Percentiles rank a stretch among this genome's conserved stretches.
phyloP scores from a whole-genome alignment of 2,888 invertebrate genomes.

The Pemphredon lugubris region DNA sequence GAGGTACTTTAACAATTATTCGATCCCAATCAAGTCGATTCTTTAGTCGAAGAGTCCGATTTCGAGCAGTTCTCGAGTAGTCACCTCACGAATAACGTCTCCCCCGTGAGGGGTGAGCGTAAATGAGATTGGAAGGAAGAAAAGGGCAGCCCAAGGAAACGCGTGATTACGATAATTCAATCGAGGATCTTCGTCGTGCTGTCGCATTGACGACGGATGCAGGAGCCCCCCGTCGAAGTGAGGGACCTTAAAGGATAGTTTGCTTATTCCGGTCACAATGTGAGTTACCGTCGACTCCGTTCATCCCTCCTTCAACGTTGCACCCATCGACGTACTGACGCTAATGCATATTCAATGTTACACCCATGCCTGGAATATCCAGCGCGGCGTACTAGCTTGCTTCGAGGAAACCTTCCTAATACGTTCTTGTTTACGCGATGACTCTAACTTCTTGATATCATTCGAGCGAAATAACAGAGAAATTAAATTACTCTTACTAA shows the following conservation, averaged over 20 bases:
- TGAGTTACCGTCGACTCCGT: slow-evolving; percentile 66
- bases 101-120: slow-evolving; percentile 32
- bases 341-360: slow-evolving; percentile 79
- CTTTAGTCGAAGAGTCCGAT: slow-evolving; percentile 31
- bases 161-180: slow-evolving; percentile 71
- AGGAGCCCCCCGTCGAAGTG: slow-evolving; percentile 2
- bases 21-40: not conserved
- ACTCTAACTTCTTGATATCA: slow-evolving; percentile 28
- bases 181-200: slow-evolving; percentile 63
- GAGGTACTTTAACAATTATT: slow-evolving; percentile 27
- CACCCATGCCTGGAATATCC: slow-evolving; percentile 63
- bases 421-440: slow-evolving; percentile 41
- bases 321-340: slow-evolving; percentile 69
- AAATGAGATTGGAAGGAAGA: slow-evolving; percentile 65
- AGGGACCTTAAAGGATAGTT: slow-evolving; percentile 61
- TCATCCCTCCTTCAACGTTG: slow-evolving; percentile 60
- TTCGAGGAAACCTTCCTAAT: slow-evolving; percentile 8
- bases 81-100: slow-evolving; percentile 49
- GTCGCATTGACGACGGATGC: slow-evolving; percentile 45
- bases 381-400: slow-evolving; percentile 23
- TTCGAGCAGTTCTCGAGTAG: slow-evolving; percentile 40
- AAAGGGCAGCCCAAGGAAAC: slow-evolving; percentile 46
- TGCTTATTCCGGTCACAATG: slow-evolving; percentile 73
- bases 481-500: not conserved
- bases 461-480: not conserved